phyloP scores from a whole-genome alignment of 2,888 invertebrate genomes.

The Encarsia formosa region DNA sequence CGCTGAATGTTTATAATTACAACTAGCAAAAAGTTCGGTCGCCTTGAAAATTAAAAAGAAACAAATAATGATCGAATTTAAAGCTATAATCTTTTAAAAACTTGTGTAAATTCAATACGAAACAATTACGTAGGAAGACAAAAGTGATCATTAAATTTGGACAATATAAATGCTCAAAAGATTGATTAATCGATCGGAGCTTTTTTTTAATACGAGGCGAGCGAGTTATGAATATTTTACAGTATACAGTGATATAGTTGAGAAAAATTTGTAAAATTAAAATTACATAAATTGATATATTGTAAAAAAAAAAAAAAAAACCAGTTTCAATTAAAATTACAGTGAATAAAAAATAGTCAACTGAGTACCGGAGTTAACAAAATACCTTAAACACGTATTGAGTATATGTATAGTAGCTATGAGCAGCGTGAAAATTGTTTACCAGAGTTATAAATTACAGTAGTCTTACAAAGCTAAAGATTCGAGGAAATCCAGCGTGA shows the following conservation, averaged over 20 bases:
- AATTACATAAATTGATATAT: too few relatives aligned
- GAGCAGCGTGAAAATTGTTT: too few relatives aligned
- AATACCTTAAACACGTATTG: too few relatives aligned
- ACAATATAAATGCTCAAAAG: neutral
- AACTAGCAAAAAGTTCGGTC: too few relatives aligned
- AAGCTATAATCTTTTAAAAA: neutral
- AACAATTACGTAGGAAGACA: too few relatives aligned
- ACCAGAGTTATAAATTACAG: too few relatives aligned
- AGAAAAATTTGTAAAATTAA: too few relatives aligned
- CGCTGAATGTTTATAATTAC: neutral
- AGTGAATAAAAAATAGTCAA: conserved; percentile 10
- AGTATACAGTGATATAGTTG: neutral
- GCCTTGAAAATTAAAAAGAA: conserved; percentile 16
- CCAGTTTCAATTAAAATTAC: conserved; percentile 1
- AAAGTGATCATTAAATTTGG: too few relatives aligned
- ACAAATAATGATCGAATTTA: conserved; percentile 2
- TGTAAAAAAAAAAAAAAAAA: too few relatives aligned
- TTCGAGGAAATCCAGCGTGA: neutral
- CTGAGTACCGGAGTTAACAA: conserved; percentile 3
- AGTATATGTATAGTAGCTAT: too few relatives aligned
- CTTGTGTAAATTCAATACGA: too few relatives aligned
- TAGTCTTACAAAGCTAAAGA: neutral
- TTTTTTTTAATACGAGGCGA: conserved; percentile 17
- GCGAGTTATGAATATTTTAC: conserved; percentile 5
- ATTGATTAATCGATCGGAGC: conserved; percentile 5